Evolutionary conservation across 2,797 vertebrate genomes (phyloP), one percentile per base, ranked within the genome.

Genomic region (Malacoraja senta): DNA sequence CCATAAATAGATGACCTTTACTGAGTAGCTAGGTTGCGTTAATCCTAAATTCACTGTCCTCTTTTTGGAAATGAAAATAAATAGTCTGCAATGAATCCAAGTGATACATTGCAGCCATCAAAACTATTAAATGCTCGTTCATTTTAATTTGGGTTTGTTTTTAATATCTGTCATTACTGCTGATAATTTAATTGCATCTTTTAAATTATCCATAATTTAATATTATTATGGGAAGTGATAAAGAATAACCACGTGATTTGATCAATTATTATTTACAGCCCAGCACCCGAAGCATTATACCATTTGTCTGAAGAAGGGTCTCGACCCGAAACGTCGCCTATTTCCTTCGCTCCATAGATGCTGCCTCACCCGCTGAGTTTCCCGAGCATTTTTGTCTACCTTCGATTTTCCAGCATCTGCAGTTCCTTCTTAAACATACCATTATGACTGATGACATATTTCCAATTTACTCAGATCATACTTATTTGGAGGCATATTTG

Each of bases 241-340:
- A 88, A 29, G 7, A 29, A 90, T 90, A 15, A 29, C n/a, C 84
- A 63, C n/a, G 80, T 83, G 84, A 68, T 21, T 90, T 90, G n/a
- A 35, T n/a, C 13, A 68, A 68, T 90, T 68, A 65, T n/a, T 9
- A 12, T 68, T 88, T 88, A 80, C 10, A 68, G 63, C 61, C 58
- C n/a, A 65, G 29, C 29, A 65, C 6, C 29, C 12, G 6, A 63
- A 63, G 10, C 13, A 65, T 88, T 7, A 68, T 65, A 19, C n/a
- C 12, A 88, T 53, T 53, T 53, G 44, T 53, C 44, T 53, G 44
- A 53, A 53, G 44, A 53, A 53, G 3, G 44, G 44, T 53, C 44
- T 53, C 44, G 44, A 6, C 44, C 44, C 4, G 44, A 53, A 53
- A 53, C 4, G 44, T 53, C 44, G 44, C 4, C 4, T 53, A 53